Evolutionary conservation across 2,797 vertebrate genomes (phyloP).

Genomic region (Loriculus beryllinus): DNA sequence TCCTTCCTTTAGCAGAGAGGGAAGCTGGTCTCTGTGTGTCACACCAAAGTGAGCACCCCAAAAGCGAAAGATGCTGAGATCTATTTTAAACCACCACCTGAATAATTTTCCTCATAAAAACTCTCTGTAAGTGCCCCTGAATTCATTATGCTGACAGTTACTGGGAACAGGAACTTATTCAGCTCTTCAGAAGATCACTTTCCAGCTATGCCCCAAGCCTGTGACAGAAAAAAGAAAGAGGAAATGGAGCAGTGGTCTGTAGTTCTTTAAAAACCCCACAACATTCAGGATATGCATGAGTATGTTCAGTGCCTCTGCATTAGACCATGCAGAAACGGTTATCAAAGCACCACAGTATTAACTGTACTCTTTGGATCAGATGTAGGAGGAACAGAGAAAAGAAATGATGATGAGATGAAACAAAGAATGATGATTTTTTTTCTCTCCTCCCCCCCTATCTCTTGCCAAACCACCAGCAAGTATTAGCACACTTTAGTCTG

Average conservation of each 20-base stretch:
- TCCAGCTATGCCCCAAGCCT: not conserved
- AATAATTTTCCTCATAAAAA: not conserved
- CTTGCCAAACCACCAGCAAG: constrained; percentile 1
- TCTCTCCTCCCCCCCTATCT: not conserved
- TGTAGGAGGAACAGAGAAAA: not conserved
- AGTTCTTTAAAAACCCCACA: not conserved
- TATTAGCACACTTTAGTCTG: not conserved
- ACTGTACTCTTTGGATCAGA: not conserved
- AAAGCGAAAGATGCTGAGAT: not conserved
- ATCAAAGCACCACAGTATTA: not conserved
- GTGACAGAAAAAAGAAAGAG: not conserved
- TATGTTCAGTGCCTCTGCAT: not conserved
- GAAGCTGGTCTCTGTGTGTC: not conserved
- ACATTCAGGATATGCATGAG: not conserved
- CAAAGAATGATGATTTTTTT: not conserved
- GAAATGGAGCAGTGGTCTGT: not conserved
- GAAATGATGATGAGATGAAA: not conserved
- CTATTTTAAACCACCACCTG: not conserved
- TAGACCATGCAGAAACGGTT: not conserved
- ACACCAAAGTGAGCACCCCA: not conserved
- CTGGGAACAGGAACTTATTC: not conserved
- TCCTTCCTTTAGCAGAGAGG: not conserved
- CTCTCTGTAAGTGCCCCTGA: not conserved
- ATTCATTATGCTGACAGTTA: not conserved
- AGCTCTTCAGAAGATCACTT: not conserved